A percentile compares a stretch with the other conserved stretches of the same genome.
These are phyloP conservation scores for Scomber colias DNA, from an alignment of 2,113 vertebrate species.

Conservation along the genomic window DNA sequence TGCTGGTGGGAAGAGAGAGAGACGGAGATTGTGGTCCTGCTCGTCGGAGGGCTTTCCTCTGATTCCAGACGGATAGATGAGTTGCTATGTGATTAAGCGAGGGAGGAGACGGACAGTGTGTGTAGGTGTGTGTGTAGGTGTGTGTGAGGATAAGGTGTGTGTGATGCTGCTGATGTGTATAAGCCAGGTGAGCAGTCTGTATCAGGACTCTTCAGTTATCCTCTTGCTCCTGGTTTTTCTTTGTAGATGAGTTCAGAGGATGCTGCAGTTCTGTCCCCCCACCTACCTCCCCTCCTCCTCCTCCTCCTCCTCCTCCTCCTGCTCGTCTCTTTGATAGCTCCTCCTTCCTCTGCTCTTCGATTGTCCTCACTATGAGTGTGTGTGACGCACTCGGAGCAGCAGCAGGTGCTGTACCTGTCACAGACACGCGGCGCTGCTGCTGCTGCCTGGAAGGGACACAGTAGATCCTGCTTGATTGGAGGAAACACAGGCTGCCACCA, in stretches of 20 bases:
- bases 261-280: constrained; percentile 52
- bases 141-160: not conserved
- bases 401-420: constrained; percentile 75
- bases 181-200: constrained; percentile 30
- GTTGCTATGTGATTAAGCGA: constrained; percentile 17
- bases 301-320: constrained; percentile 23
- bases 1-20: not conserved
- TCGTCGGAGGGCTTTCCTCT: constrained; percentile 28
- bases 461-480: not conserved
- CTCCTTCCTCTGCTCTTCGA: constrained; percentile 36
- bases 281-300: constrained; percentile 9
- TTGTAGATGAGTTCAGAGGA: constrained; percentile 39
- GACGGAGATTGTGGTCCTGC: not conserved
- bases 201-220: constrained; percentile 26
- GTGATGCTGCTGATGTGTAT: not conserved
- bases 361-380: constrained; percentile 45
- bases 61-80: constrained; percentile 46
- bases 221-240: constrained; percentile 27
- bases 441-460: constrained; percentile 41
- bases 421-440: constrained; percentile 62
- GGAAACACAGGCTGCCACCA: constrained; percentile 18
- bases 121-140: constrained; percentile 10
- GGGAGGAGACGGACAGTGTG: constrained; percentile 4
- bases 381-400: constrained; percentile 64
- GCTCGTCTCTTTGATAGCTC: constrained; percentile 37